A percentile compares a stretch with the other conserved stretches of the same genome.
phyloP scores from a whole-genome alignment of 1,140 invertebrate species.

The Tribolium madens region DNA sequence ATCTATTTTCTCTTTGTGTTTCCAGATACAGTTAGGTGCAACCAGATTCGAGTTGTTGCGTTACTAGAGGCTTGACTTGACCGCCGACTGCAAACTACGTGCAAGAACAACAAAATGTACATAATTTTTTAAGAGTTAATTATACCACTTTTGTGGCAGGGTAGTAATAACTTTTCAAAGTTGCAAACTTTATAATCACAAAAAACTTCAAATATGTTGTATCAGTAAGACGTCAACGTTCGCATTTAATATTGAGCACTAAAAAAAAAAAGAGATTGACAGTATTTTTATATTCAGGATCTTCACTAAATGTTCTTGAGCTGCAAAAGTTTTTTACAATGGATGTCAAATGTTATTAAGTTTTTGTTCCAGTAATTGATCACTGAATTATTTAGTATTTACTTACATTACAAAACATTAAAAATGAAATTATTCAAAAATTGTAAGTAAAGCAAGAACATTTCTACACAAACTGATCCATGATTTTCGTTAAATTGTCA shows the following conservation, averaged over 20 bases:
- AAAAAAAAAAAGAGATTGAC: too few relatives aligned
- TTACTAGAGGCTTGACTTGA: constrained; percentile 51
- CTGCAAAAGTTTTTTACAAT: too few relatives aligned
- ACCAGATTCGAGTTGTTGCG: constrained; percentile 54
- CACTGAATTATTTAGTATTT: neutral
- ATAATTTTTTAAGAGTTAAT: constrained; percentile 35
- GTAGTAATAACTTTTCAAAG: too few relatives aligned
- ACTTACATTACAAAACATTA: neutral
- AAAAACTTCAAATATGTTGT: too few relatives aligned
- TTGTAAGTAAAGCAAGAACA: constrained; percentile 11
- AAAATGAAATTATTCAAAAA: neutral
- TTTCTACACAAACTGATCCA: neutral
- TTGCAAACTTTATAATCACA: too few relatives aligned
- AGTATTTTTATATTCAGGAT: too few relatives aligned
- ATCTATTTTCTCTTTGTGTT: constrained; percentile 66
- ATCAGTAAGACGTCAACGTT: too few relatives aligned
- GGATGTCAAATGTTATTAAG: neutral
- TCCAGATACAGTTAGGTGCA: constrained; percentile 63
- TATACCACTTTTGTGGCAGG: neutral
- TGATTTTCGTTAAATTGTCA: neutral
- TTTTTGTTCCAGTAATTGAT: neutral
- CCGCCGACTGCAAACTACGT: constrained; percentile 52
- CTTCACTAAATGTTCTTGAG: too few relatives aligned
- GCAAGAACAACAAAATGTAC: constrained; percentile 53
- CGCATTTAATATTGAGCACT: too few relatives aligned